Base-by-base conservation (phyloP, 2,113 vertebrate genomes). In the Empidonax alnorum region DNA sequence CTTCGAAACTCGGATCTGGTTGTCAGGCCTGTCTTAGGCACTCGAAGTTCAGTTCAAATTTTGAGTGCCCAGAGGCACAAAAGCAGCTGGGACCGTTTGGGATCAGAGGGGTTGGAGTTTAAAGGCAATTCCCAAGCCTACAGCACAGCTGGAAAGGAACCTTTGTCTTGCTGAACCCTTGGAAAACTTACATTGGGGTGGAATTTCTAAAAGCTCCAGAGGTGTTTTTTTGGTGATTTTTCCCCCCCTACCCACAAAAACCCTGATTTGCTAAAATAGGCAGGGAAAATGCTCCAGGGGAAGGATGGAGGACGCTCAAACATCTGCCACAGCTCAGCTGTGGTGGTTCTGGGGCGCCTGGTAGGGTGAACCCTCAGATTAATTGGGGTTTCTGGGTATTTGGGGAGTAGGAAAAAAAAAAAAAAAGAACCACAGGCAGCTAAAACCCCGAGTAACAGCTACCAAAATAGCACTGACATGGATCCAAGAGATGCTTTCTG, bases 391-490 rank as follows among this genome's bases (percentile, higher is more conserved):
- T 41, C 21, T 11, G 7, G n/a, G 52, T 23, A 9, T 25, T 39
- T 33, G 18, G 72, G 56, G 30, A 2, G 46, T 16, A 33, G 62
- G 52, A 66, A 53, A 41, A 14, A 42, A 44, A 42, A 44, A 18
- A 25, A 35, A 72, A 72, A 19, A 19, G 22, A 28, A 3, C 27
- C 52, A 11, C 31, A 27, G 21, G 4, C 30, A 19, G 4, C n/a
- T 24, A n/a, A n/a, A 69, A 17, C 30, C 28, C 35, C 9, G 8
- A 52, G 44, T 22, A 37, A 17, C 11, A 39, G 58, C 21, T 28
- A 9, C 50, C 31, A 24, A 68, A 90, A 31, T 6, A 8, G 3
- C 15, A 10, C 18, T 46, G 7, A 5, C 0, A 1, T 0, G 10
- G 20, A 31, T 49, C 7, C 66, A 6, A 31, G 59, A 8, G 13